These are phyloP conservation scores for Polypedilum pembai DNA, from an alignment of 1,140 invertebrate genomes.

Conservation along the genomic window DNA sequence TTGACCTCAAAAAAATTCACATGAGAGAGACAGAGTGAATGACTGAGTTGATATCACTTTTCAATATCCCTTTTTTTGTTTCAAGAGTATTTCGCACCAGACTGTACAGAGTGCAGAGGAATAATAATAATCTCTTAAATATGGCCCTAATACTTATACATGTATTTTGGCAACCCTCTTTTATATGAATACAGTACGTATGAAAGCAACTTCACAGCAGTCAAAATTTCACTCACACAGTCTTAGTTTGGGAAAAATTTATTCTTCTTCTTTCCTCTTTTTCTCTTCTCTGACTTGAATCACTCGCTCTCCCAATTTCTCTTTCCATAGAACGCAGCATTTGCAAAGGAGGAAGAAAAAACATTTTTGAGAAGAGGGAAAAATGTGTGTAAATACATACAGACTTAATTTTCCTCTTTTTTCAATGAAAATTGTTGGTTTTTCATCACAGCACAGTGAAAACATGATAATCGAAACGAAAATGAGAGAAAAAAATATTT, in stretches of 20 bases:
- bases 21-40: background rate
- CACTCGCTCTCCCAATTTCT: background rate
- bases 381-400: background rate
- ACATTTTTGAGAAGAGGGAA: background rate
- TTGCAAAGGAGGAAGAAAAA: background rate
- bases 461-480: conserved; percentile 5
- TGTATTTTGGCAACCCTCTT: conserved; percentile 16
- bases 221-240: conserved; percentile 5
- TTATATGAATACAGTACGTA: background rate
- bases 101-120: conserved; percentile 3
- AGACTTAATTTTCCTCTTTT: conserved; percentile 9
- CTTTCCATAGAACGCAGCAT: background rate
- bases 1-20: background rate
- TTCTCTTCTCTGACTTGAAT: background rate
- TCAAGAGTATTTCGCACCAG: background rate
- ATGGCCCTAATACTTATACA: conserved; percentile 15
- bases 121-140: conserved; percentile 28
- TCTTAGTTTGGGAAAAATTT: background rate
- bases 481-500: background rate
- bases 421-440: conserved; percentile 15
- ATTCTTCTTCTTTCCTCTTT: background rate
- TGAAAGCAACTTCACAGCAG: background rate
- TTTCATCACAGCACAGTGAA: background rate
- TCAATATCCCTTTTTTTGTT: background rate
- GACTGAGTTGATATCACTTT: background rate